These are phyloP conservation scores for Zaprionus lachaisei DNA, from an alignment of 1,140 invertebrate genomes.

Conservation along the genomic window DNA sequence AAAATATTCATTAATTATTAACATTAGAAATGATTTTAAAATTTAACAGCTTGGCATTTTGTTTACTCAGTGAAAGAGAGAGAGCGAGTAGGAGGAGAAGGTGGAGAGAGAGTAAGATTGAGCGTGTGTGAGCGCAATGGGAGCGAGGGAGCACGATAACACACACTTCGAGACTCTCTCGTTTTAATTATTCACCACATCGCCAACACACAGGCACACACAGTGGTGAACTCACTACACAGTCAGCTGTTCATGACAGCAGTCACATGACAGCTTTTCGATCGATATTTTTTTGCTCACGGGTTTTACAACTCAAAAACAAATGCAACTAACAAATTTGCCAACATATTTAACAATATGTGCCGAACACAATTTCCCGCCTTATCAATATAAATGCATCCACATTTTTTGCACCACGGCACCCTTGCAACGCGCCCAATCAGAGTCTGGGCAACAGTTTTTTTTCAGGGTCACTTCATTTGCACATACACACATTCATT, in stretches of 20 bases:
- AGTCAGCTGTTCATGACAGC: constrained; percentile 80
- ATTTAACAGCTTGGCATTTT: constrained; percentile 54
- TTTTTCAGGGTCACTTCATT: constrained; percentile 67
- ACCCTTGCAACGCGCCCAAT: background rate
- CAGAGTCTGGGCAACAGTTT: constrained; percentile 28
- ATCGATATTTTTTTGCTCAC: constrained; percentile 80
- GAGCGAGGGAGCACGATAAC: constrained; percentile 18
- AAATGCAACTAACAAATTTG: constrained; percentile 42
- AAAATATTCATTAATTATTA: constrained; percentile 37
- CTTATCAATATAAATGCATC: constrained; percentile 10
- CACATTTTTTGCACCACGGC: background rate
- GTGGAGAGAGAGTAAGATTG: background rate
- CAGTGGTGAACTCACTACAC: constrained; percentile 58
- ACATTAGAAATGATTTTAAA: constrained; percentile 41
- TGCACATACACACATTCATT: constrained; percentile 46
- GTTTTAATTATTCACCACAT: constrained; percentile 25
- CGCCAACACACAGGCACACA: constrained; percentile 17
- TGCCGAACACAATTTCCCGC: background rate
- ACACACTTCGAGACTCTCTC: background rate
- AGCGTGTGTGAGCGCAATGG: background rate
- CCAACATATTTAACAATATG: constrained; percentile 54
- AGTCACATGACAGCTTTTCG: constrained; percentile 80
- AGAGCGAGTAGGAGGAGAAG: background rate
- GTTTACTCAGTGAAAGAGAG: constrained; percentile 61
- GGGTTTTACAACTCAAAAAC: constrained; percentile 62